A percentile compares a stretch with the other conserved stretches of the same genome.
These are phyloP conservation scores for Pentamera pediparva DNA, from an alignment of 53 echinoderm and acorn worm genomes.

Conservation along the genomic window DNA sequence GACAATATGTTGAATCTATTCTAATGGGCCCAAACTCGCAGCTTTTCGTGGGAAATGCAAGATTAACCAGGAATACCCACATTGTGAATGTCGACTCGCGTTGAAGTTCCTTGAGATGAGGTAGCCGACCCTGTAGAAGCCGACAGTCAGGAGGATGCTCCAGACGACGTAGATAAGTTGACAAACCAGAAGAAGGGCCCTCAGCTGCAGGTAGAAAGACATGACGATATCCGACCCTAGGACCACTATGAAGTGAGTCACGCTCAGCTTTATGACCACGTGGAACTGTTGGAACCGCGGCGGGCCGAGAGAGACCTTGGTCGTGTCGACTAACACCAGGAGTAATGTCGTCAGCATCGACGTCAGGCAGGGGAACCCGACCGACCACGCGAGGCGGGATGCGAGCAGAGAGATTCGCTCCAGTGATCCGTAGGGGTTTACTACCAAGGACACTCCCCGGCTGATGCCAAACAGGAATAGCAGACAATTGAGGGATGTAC, in stretches of 20 bases:
- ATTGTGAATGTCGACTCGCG: slow-evolving; percentile 37
- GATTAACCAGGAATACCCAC: too few relatives aligned
- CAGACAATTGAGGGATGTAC: slow-evolving; percentile 52
- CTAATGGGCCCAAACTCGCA: too few relatives aligned
- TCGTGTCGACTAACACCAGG: slow-evolving; percentile 78
- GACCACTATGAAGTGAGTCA: slow-evolving; percentile 63
- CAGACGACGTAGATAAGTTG: slow-evolving; percentile 72
- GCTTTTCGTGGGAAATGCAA: too few relatives aligned
- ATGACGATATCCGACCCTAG: slow-evolving; percentile 69
- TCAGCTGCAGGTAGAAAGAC: slow-evolving; percentile 48
- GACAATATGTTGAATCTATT: too few relatives aligned
- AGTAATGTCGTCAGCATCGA: slow-evolving; percentile 71
- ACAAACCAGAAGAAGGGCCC: slow-evolving; percentile 57
- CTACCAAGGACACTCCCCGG: slow-evolving; percentile 60
- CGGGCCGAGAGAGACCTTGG: slow-evolving; percentile 75
- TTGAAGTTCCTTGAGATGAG: slow-evolving; percentile 68
- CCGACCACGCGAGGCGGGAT: slow-evolving; percentile 77
- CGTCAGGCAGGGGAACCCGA: slow-evolving; percentile 80
- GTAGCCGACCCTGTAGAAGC: slow-evolving; percentile 66
- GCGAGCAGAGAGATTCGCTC: slow-evolving; percentile 40
- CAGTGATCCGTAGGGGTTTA: slow-evolving; percentile 76
- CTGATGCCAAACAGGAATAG: slow-evolving; percentile 50
- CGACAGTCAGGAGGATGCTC: slow-evolving; percentile 56
- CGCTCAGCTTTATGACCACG: slow-evolving; percentile 44
- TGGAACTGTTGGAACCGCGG: slow-evolving; percentile 79